These are phyloP conservation scores for Sorex maritimensis DNA, from an alignment of 2,797 vertebrate species.

Conservation along the genomic window DNA sequence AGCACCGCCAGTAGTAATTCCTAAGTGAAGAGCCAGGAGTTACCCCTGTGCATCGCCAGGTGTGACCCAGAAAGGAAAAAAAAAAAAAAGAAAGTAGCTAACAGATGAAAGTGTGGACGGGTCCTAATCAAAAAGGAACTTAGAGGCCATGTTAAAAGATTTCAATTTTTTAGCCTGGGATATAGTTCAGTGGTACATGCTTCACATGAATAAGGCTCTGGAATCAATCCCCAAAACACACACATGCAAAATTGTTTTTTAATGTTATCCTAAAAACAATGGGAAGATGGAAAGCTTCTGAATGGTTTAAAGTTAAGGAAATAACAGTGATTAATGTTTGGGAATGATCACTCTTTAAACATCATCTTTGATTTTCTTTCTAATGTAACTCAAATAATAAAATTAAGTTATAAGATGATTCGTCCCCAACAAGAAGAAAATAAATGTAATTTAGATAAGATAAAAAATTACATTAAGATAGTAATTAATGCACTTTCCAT, in stretches of 20 bases:
- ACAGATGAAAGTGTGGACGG: constrained; percentile 10
- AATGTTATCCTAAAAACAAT: constrained; percentile 48
- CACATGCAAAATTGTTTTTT: neutral
- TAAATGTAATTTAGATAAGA: neutral
- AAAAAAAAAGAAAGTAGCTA: neutral
- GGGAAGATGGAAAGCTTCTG: constrained; percentile 13
- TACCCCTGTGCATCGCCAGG: too few species aligned
- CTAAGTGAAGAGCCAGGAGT: too few species aligned
- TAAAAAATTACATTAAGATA: constrained; percentile 68
- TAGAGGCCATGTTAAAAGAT: constrained; percentile 14
- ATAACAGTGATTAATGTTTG: constrained; percentile 39
- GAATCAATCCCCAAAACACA: too few species aligned
- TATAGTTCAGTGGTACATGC: too few species aligned
- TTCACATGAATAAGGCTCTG: too few species aligned
- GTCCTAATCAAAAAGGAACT: neutral
- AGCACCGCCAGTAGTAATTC: too few species aligned
- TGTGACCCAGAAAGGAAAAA: constrained; percentile 1
- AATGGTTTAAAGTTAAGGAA: constrained; percentile 50
- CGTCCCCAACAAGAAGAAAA: neutral
- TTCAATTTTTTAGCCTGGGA: neutral
- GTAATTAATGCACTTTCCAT: constrained; percentile 43
- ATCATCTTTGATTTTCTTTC: neutral
- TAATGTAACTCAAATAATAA: constrained; percentile 35
- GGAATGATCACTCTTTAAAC: constrained; percentile 25
- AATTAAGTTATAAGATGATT: constrained; percentile 40